These are phyloP conservation scores for Carpatolechia fugitivella DNA, from an alignment of 2,888 invertebrate genomes.

Conservation along the genomic window DNA sequence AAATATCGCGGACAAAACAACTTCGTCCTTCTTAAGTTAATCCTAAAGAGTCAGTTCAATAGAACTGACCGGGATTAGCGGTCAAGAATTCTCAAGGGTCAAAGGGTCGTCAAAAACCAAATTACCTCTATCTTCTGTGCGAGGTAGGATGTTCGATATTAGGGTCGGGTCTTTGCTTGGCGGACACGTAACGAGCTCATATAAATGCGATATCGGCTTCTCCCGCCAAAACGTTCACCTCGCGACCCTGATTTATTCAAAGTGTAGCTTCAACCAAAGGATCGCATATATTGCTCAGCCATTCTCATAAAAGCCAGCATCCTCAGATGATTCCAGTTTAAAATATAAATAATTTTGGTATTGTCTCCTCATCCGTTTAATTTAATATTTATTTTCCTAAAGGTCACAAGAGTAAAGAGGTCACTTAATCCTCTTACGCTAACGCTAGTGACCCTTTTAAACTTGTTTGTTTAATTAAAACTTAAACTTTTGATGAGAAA, in stretches of 20 bases:
- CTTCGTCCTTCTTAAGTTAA: conserved; percentile 16
- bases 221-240: conserved; percentile 35
- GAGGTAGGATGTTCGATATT: conserved; percentile 39
- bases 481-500: background rate
- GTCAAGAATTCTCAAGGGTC: conserved; percentile 36
- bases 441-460: background rate
- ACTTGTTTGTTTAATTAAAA: too few species aligned
- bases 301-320: too few species aligned
- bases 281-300: conserved; percentile 25
- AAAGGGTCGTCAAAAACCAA: conserved; percentile 39
- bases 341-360: too few species aligned
- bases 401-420: background rate
- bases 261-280: conserved; percentile 38
- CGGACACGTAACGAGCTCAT: conserved; percentile 50
- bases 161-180: conserved; percentile 32
- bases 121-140: conserved; percentile 35
- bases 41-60: too few species aligned
- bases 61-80: conserved; percentile 24
- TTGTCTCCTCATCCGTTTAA: too few species aligned
- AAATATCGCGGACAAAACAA: conserved; percentile 12
- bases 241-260: conserved; percentile 57
- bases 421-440: background rate
- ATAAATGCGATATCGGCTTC: conserved; percentile 53
- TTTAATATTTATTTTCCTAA: too few species aligned
- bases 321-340: too few species aligned